Conservation (phyloP, 2,888 invertebrate species). For the Biston betularia region DNA sequence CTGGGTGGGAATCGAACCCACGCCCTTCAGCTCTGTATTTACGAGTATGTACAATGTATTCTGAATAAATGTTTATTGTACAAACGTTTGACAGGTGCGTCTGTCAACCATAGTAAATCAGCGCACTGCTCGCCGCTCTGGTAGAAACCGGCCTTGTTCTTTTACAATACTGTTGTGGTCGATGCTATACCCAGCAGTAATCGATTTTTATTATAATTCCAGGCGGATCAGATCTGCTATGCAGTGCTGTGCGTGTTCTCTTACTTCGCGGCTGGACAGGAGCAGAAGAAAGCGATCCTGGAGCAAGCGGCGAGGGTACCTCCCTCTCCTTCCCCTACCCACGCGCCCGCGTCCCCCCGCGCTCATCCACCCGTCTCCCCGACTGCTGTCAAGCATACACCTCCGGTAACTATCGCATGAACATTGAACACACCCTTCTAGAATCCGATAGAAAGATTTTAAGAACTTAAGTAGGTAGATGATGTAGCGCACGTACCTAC, state of each 20-base stretch:
- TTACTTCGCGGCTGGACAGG: slow-evolving; percentile 97
- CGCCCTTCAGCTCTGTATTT: no score
- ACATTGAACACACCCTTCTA: no score
- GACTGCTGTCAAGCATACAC: slow-evolving; percentile 42
- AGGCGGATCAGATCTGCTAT: slow-evolving; percentile 99
- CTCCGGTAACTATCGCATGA: slow-evolving; percentile 48
- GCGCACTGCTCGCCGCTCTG: not conserved
- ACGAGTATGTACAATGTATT: no score
- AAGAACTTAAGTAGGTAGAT: no score
- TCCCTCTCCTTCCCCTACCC: slow-evolving; percentile 49
- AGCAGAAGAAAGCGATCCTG: slow-evolving; percentile 87
- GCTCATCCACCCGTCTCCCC: slow-evolving; percentile 33
- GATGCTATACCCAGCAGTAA: not conserved
- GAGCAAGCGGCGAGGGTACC: slow-evolving; percentile 80
- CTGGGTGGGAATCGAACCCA: no score
- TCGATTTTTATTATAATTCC: slow-evolving; percentile 36
- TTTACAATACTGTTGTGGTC: not conserved
- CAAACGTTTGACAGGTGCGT: no score
- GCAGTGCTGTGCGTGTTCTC: slow-evolving; percentile 99
- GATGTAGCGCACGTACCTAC: no score
- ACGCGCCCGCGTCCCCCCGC: slow-evolving; percentile 40
- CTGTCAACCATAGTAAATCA: no score
- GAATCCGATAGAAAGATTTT: no score
- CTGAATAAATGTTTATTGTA: no score
- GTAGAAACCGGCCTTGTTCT: not conserved